Percentiles rank a stretch among this genome's conserved stretches.
Conservation (phyloP, 2,113 vertebrate species). For the Scolopax mira region DNA sequence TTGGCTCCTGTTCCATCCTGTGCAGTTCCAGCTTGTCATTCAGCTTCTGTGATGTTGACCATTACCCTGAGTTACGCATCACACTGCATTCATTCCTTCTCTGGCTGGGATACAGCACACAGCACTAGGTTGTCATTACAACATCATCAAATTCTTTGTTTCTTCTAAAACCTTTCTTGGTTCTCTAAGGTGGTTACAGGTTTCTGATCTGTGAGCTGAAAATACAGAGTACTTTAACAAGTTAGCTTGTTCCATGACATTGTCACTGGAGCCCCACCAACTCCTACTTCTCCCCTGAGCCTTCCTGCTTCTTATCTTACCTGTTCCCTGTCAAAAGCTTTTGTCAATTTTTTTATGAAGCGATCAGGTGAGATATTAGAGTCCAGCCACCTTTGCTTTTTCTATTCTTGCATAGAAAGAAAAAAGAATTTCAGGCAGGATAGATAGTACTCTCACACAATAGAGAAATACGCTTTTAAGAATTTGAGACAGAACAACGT, state of each 20-base stretch:
- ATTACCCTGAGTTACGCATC: neutral
- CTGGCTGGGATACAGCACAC: neutral
- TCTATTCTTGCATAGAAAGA: neutral
- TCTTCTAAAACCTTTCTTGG: neutral
- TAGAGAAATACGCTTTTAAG: neutral
- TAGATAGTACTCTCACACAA: neutral
- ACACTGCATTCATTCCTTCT: accelerated
- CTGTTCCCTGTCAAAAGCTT: neutral
- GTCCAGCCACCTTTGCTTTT: neutral
- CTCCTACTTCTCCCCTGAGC: neutral
- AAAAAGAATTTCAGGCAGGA: neutral
- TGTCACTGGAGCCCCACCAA: neutral
- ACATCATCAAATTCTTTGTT: neutral
- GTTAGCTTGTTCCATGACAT: neutral
- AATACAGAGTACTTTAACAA: accelerated
- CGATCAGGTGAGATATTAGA: neutral
- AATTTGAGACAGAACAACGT: neutral
- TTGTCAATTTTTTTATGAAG: neutral
- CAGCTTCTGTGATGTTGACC: neutral
- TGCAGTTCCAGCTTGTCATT: neutral
- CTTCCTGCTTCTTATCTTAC: neutral
- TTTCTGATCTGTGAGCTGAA: neutral
- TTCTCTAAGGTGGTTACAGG: neutral
- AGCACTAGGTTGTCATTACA: neutral
- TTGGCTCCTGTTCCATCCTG: neutral